Conservation (phyloP, 30 jellyfish, hydroid and myxozoan genomes). For the Aurelia aurita complex sp. Pacific region DNA sequence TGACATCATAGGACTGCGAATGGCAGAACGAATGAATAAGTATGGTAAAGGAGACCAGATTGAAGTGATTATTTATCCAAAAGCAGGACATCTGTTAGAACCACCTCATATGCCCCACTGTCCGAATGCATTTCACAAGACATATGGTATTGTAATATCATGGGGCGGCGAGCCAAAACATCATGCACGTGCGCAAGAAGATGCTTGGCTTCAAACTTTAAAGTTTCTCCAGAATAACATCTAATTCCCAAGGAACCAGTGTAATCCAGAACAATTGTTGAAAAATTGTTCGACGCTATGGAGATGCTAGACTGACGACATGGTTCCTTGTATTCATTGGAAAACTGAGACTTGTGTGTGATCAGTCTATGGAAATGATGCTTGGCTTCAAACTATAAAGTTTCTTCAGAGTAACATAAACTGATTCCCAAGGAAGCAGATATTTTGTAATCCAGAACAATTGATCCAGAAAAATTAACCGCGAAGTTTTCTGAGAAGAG, state of each 20-base stretch:
- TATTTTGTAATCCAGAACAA: no score
- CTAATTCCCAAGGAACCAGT: no score
- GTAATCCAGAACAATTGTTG: no score
- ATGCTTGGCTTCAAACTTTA: conserved; percentile 52
- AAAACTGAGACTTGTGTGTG: no score
- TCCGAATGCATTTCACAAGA: conserved; percentile 28
- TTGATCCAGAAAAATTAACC: no score
- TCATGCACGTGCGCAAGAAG: conserved; percentile 59
- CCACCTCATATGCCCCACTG: conserved; percentile 70
- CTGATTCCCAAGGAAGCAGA: no score
- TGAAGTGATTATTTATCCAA: conserved; percentile 33
- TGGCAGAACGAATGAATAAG: neutral
- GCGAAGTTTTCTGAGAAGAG: no score
- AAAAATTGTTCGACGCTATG: no score
- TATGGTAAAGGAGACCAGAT: conserved; percentile 6
- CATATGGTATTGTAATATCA: neutral
- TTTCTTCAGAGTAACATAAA: neutral
- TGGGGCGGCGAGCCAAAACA: conserved; percentile 53
- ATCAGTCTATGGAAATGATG: neutral
- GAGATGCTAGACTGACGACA: no score
- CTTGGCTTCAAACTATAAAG: conserved; percentile 38
- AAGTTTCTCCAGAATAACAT: conserved; percentile 1
- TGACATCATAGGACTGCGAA: neutral
- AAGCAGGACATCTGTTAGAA: conserved; percentile 76
- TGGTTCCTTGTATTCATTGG: no score